Conservation (phyloP, 2,888 invertebrate species). For the Stenurella melanura region DNA sequence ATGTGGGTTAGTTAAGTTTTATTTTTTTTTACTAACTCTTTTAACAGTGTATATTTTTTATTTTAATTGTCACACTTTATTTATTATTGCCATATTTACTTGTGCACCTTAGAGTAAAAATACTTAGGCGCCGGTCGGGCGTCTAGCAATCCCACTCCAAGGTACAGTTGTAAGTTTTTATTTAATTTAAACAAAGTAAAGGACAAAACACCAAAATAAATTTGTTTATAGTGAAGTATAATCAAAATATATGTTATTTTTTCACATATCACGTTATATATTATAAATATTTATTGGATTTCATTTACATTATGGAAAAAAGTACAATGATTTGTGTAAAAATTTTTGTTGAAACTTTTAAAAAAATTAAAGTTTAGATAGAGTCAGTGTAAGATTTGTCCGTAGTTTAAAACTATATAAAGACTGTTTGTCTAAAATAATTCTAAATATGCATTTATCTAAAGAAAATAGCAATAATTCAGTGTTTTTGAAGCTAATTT, state of each 20-base stretch:
- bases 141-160: neutral
- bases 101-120: constrained; percentile 38
- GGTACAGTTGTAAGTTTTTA: constrained; percentile 20
- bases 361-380: constrained; percentile 58
- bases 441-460: constrained; percentile 63
- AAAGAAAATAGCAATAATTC: constrained; percentile 70
- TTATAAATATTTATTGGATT: constrained; percentile 51
- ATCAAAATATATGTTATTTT: constrained; percentile 59
- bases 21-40: constrained; percentile 43
- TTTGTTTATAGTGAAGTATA: constrained; percentile 56
- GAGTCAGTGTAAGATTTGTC: constrained; percentile 66
- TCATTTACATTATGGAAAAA: constrained; percentile 46
- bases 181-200: constrained; percentile 39
- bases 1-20: constrained; percentile 45
- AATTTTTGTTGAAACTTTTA: constrained; percentile 42
- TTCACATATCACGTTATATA: constrained; percentile 63
- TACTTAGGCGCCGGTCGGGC: constrained; percentile 1
- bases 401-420: constrained; percentile 65
- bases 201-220: constrained; percentile 57
- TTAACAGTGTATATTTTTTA: constrained; percentile 47
- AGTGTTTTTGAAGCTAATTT: constrained; percentile 61
- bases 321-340: constrained; percentile 52
- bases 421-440: constrained; percentile 67
- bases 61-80: constrained; percentile 48
- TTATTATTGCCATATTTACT: constrained; percentile 55